phyloP scores from a whole-genome alignment of 2,888 invertebrate genomes.

The Protula sp. region DNA sequence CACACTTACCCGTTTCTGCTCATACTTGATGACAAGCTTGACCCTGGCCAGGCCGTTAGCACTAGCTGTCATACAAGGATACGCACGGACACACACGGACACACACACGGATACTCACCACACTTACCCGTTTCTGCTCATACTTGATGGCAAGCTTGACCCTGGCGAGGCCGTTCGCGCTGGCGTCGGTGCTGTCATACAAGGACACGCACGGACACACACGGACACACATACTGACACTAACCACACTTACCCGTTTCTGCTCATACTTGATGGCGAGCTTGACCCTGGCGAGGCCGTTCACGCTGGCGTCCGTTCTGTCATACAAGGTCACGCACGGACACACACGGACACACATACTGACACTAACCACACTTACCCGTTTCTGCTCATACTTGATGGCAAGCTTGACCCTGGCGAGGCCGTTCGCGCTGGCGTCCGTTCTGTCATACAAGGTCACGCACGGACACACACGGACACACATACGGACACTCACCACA shows the following conservation, averaged over 20 bases:
- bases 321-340: too few species aligned
- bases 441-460: too few species aligned
- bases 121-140: conserved; percentile 26
- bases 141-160: conserved; percentile 27
- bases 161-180: conserved; percentile 10
- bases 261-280: conserved; percentile 27
- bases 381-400: conserved; percentile 27
- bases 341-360: too few species aligned
- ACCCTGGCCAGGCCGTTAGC: conserved; percentile 16
- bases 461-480: too few species aligned
- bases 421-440: conserved; percentile 1
- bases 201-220: too few species aligned
- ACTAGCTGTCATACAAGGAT: too few species aligned
- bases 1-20: conserved; percentile 25
- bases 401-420: conserved; percentile 25
- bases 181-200: too few species aligned
- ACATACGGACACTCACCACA: too few species aligned
- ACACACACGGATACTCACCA: too few species aligned
- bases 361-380: conserved; percentile 13
- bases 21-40: conserved; percentile 26
- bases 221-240: too few species aligned
- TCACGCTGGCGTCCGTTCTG: background rate
- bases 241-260: conserved; percentile 19
- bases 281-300: conserved; percentile 20
- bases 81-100: too few species aligned